These are phyloP conservation scores for Sarcophaga carnaria DNA, from an alignment of 2,888 invertebrate genomes.

Conservation along the genomic window DNA sequence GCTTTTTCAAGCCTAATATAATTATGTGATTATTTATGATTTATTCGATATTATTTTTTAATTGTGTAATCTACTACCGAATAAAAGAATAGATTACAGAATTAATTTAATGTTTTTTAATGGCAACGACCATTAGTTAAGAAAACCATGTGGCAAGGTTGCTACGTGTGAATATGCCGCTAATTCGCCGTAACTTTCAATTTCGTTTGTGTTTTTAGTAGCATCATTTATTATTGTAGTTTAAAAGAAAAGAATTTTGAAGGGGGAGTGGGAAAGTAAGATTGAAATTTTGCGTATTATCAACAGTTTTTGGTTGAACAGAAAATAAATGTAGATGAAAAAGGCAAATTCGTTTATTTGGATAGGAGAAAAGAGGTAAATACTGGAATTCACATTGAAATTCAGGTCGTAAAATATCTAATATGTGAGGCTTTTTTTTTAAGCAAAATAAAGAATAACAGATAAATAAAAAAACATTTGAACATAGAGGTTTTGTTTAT, in stretches of 20 bases:
- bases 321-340: neutral
- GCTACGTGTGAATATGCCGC: neutral
- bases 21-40: too few relatives aligned
- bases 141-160: neutral
- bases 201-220: constrained; percentile 3
- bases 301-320: neutral
- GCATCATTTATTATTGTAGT: neutral
- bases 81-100: too few relatives aligned
- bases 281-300: constrained; percentile 32
- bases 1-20: too few relatives aligned
- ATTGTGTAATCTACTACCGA: too few relatives aligned
- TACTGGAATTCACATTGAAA: neutral
- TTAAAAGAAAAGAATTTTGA: neutral
- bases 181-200: constrained; percentile 20
- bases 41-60: too few relatives aligned
- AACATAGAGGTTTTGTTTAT: neutral
- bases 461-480: neutral
- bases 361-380: constrained; percentile 5
- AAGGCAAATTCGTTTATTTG: neutral
- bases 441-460: neutral
- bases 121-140: too few relatives aligned
- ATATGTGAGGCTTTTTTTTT: neutral
- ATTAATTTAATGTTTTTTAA: too few relatives aligned
- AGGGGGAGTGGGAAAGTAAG: neutral
- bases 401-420: neutral